Percentiles rank a stretch among this genome's conserved stretches.
Evolutionary conservation across 1,140 invertebrate species (phyloP).

Genomic region (Drosophila saltans): DNA sequence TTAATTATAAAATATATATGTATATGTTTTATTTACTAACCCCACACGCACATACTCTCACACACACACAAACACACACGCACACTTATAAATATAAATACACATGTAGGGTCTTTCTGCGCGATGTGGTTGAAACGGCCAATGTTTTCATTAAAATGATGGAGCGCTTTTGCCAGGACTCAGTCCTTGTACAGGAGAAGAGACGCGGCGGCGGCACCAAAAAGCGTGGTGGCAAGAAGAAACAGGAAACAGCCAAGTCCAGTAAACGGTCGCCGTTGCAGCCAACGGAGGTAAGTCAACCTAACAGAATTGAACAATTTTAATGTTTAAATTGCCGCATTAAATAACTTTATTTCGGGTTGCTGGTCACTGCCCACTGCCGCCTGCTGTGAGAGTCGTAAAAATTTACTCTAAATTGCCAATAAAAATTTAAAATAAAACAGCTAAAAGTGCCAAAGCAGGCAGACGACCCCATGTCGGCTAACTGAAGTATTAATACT

Average conservation of each 20-base stretch:
- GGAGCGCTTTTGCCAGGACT: slow-evolving; percentile 90
- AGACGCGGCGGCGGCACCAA: slow-evolving; percentile 40
- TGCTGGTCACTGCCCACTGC: slow-evolving; percentile 40
- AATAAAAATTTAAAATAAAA: slow-evolving; percentile 80
- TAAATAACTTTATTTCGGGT: slow-evolving; percentile 75
- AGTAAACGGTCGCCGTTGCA: slow-evolving; percentile 42
- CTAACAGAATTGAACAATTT: slow-evolving; percentile 51
- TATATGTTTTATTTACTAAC: slow-evolving; percentile 62
- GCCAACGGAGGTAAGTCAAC: slow-evolving; percentile 63
- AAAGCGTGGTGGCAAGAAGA: slow-evolving; percentile 50
- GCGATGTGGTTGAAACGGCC: slow-evolving; percentile 93
- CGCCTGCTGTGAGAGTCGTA: slow-evolving; percentile 67
- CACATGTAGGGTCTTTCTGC: slow-evolving; percentile 87
- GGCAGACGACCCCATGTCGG: neutral
- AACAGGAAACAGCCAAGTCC: slow-evolving; percentile 51
- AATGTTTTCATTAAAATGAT: slow-evolving; percentile 97
- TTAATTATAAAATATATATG: slow-evolving; percentile 66
- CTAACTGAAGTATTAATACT: too few species aligned
- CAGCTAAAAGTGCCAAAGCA: slow-evolving; percentile 46
- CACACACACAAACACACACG: slow-evolving; percentile 48
- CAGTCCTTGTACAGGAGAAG: slow-evolving; percentile 90
- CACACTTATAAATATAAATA: slow-evolving; percentile 66
- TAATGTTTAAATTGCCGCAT: slow-evolving; percentile 74
- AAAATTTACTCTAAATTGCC: slow-evolving; percentile 77
- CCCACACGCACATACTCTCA: slow-evolving; percentile 13